Base-by-base conservation (phyloP, 2,113 vertebrate species). In the Anoura caudifer region DNA sequence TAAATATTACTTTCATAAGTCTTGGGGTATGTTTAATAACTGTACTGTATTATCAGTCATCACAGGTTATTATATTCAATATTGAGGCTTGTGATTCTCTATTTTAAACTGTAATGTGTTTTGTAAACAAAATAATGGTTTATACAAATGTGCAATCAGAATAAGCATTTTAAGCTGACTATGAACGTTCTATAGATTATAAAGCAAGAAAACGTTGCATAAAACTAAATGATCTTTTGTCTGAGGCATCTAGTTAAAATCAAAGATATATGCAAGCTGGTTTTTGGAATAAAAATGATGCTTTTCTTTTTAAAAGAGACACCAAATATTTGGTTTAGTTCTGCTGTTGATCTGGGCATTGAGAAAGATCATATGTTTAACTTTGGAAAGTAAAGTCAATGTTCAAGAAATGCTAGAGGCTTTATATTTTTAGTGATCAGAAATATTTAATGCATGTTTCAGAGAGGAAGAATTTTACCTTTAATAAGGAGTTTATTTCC, bases 101-200 rank as follows among this genome's bases (percentile, higher is more conserved):
- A 52, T 85, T 95, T 95, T 93, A 94, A 94, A 56, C 33, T 95
- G 11, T 87, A 65, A 41, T 90, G 19, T 69, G 5, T 96, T 96
- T 91, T 75, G 73, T 91, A 75, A 91, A 96, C 73, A 95, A 65
- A 50, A 79, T 75, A 90, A 87, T 47, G 52, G 81, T 86, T 87
- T 84, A 20, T 28, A 82, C 41, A 92, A 72, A 65, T 41, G 45
- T 89, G 86, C 67, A 96, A n/a, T 79, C 43, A 76, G 67, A 94
- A 45, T 38, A 89, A 86, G 11, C 69, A 50, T 84, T 31, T 89
- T 81, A 90, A 95, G 12, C 38, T 88, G 54, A 92, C 52, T 47
- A 56, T 63, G 80, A 70, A 85, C 56, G 22, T 75, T 93, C 33
- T 56, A 4, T 33, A 67, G 41, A 41, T 76, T 52, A 76, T 67